phyloP scores from a whole-genome alignment of 2,113 vertebrate species.

The Acanthochromis polyacanthus region DNA sequence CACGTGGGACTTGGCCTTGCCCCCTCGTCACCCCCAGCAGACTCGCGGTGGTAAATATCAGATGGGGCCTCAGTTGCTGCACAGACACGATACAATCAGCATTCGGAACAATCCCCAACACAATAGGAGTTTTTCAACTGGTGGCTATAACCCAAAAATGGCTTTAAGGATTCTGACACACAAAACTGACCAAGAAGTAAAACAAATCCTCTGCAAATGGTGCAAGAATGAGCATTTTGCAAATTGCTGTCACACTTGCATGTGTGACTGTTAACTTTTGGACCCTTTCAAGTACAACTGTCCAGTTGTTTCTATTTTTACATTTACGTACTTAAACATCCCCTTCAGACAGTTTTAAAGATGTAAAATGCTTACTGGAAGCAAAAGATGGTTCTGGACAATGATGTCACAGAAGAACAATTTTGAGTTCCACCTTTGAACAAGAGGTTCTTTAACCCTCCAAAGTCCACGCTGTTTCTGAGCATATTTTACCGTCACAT shows the following conservation, averaged over 20 bases:
- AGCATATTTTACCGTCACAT: too few relatives aligned
- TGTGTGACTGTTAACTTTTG: background rate
- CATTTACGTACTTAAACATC: constrained; percentile 13
- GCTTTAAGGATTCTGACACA: constrained; percentile 43
- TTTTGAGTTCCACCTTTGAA: too few relatives aligned
- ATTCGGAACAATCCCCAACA: constrained; percentile 62
- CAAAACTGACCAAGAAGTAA: background rate
- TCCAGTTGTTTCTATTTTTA: constrained; percentile 18
- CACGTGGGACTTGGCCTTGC: constrained; percentile 83
- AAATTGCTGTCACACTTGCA: constrained; percentile 20
- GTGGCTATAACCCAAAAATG: constrained; percentile 36
- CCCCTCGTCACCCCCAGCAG: constrained; percentile 74
- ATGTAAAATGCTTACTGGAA: too few relatives aligned
- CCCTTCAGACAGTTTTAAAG: background rate
- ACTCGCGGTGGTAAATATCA: constrained; percentile 78
- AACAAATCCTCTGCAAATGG: background rate
- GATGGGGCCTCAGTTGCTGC: constrained; percentile 58
- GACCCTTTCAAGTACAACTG: background rate
- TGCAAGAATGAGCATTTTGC: background rate
- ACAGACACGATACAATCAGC: constrained; percentile 55
- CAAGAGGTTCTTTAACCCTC: too few relatives aligned
- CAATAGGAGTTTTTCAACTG: constrained; percentile 56
- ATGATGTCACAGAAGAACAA: too few relatives aligned
- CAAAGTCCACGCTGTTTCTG: too few relatives aligned
- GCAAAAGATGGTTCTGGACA: too few relatives aligned